Evolutionary conservation across 2,888 invertebrate species (phyloP).

Genomic region (Scelioninae gen. 1): DNA sequence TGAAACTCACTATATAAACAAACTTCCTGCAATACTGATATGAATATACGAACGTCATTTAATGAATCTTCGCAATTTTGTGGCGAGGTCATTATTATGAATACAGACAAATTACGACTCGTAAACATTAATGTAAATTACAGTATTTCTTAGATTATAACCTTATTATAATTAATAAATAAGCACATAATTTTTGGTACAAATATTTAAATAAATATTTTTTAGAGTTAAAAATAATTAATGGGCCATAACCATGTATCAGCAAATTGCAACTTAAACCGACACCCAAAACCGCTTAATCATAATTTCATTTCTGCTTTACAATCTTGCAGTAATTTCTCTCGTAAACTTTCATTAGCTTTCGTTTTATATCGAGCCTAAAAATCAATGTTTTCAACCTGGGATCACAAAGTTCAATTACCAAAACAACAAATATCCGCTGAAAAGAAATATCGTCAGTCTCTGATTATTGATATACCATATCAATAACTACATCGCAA

Average conservation of each 20-base stretch:
- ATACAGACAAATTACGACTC: neutral
- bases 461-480: slow-evolving; percentile 4
- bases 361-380: neutral
- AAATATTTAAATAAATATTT: too few relatives aligned
- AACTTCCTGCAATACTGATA: slow-evolving; percentile 41
- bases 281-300: neutral
- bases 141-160: too few relatives aligned
- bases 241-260: too few relatives aligned
- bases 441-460: slow-evolving; percentile 28
- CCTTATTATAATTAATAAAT: too few relatives aligned
- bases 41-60: slow-evolving; percentile 40
- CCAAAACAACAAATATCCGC: slow-evolving; percentile 14
- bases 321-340: neutral
- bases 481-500: slow-evolving; percentile 37
- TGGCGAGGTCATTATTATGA: slow-evolving; percentile 11
- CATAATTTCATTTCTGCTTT: neutral
- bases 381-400: slow-evolving; percentile 13
- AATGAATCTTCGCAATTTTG: slow-evolving; percentile 12
- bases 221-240: too few relatives aligned
- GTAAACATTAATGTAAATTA: too few relatives aligned
- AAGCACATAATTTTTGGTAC: too few relatives aligned
- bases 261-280: neutral
- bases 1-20: slow-evolving; percentile 38
- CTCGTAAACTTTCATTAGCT: neutral
- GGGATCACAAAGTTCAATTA: neutral